Percentiles rank a stretch among this genome's conserved stretches.
Evolutionary conservation across 2,797 vertebrate species (phyloP).

Genomic region (Acipenser ruthenus): DNA sequence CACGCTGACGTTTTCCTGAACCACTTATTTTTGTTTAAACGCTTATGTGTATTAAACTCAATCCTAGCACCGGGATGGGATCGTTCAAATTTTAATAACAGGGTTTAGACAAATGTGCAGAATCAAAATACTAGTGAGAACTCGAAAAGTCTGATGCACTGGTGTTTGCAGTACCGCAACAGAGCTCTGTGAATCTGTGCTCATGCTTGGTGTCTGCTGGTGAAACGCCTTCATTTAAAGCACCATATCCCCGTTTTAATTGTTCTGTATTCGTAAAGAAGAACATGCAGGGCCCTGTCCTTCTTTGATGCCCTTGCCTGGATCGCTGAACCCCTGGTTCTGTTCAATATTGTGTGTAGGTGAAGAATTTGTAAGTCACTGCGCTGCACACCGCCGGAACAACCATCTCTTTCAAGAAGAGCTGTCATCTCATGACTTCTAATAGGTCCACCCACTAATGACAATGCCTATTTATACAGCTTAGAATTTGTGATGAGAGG

Average conservation of each 20-base stretch:
- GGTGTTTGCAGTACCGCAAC: too few relatives aligned
- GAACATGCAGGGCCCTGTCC: neutral
- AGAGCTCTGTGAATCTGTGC: constrained; percentile 32
- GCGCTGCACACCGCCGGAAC: constrained; percentile 1
- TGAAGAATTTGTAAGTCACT: neutral
- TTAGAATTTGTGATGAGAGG: constrained; percentile 29
- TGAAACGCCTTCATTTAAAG: constrained; percentile 37
- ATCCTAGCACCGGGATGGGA: too few relatives aligned
- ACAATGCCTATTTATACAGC: constrained; percentile 54
- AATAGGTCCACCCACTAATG: constrained; percentile 1
- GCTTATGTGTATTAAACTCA: too few relatives aligned
- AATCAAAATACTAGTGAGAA: too few relatives aligned
- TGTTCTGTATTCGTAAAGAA: neutral
- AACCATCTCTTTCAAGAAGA: neutral
- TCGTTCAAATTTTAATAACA: too few relatives aligned
- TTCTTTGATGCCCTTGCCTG: neutral
- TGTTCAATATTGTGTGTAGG: neutral
- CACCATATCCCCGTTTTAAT: constrained; percentile 5
- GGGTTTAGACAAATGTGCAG: too few relatives aligned
- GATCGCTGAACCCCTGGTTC: neutral
- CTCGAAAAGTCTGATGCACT: too few relatives aligned
- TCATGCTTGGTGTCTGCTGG: constrained; percentile 34
- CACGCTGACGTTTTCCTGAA: too few relatives aligned
- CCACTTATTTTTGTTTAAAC: too few relatives aligned
- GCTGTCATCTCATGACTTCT: too few relatives aligned